Evolutionary conservation across 2,113 vertebrate species (phyloP).

Genomic region (Tursiops truncatus): DNA sequence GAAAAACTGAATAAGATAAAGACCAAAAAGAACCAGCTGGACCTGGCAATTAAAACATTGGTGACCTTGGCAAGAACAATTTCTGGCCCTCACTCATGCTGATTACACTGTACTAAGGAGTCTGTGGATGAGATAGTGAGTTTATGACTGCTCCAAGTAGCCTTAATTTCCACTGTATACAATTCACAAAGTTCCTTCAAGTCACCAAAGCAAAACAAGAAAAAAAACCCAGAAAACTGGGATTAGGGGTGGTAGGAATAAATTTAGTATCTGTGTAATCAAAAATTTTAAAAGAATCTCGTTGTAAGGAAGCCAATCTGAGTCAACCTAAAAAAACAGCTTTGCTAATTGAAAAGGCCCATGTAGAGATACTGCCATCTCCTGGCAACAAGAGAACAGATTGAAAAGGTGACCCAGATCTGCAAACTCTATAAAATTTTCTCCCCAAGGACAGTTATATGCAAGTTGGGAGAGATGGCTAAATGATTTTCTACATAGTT

Average conservation of each 20-base stretch:
- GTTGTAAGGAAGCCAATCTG: constrained; percentile 13
- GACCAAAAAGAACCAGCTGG: constrained; percentile 6
- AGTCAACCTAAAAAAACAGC: constrained; percentile 12
- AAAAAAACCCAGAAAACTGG: background rate
- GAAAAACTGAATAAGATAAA: constrained; percentile 16
- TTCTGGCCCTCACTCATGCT: background rate
- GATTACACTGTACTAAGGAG: background rate
- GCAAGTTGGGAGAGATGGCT: background rate
- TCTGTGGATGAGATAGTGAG: background rate
- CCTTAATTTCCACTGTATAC: constrained; percentile 3
- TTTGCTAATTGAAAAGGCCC: constrained; percentile 45
- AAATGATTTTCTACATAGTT: constrained; percentile 14
- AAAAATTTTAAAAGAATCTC: background rate
- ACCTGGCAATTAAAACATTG: background rate
- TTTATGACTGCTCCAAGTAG: constrained; percentile 1
- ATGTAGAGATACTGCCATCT: constrained; percentile 81
- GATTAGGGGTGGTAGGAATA: background rate
- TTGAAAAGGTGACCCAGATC: background rate
- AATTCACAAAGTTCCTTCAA: constrained; percentile 32
- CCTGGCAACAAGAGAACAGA: constrained; percentile 61
- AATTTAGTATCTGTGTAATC: background rate
- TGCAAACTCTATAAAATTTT: background rate
- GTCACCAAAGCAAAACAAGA: background rate
- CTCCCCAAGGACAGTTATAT: background rate
- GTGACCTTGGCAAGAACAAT: constrained; percentile 22